Conservation (phyloP, 2,888 invertebrate species). For the Cyclophora albipunctata region DNA sequence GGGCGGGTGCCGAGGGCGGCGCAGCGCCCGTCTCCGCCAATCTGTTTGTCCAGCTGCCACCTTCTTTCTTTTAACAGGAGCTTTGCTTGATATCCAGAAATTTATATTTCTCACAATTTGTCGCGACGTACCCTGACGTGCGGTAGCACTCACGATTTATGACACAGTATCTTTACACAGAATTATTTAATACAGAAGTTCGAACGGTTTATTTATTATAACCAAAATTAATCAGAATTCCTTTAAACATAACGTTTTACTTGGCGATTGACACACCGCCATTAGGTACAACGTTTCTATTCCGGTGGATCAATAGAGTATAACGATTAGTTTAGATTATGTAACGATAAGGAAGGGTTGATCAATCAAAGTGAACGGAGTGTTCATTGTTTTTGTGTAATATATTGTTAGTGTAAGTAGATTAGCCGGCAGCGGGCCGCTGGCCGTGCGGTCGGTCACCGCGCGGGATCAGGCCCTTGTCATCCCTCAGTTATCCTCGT, state of each 20-base stretch:
- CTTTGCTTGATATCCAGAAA: constrained; percentile 58
- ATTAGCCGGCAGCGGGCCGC: constrained; percentile 10
- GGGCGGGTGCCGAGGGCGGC: constrained; percentile 20
- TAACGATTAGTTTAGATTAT: too few relatives aligned
- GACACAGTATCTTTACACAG: constrained; percentile 11
- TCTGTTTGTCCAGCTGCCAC: constrained; percentile 68
- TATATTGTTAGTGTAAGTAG: neutral
- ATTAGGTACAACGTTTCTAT: neutral
- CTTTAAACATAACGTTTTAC: constrained; percentile 1
- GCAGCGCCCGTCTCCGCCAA: constrained; percentile 30
- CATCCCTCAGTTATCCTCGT: constrained; percentile 38
- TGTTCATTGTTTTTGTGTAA: constrained; percentile 20
- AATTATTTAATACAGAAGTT: constrained; percentile 12
- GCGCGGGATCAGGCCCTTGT: constrained; percentile 34
- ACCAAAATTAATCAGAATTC: constrained; percentile 5
- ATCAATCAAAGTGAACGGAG: constrained; percentile 10
- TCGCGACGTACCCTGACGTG: constrained; percentile 32
- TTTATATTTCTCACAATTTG: constrained; percentile 54
- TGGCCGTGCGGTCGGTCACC: constrained; percentile 6
- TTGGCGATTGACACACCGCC: neutral
- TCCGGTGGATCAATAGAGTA: neutral
- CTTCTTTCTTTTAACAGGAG: constrained; percentile 62
- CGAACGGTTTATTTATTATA: neutral
- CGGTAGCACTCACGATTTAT: constrained; percentile 34
- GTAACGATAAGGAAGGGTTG: neutral